phyloP scores from a whole-genome alignment of 2,113 vertebrate species.

The Origma solitaria region DNA sequence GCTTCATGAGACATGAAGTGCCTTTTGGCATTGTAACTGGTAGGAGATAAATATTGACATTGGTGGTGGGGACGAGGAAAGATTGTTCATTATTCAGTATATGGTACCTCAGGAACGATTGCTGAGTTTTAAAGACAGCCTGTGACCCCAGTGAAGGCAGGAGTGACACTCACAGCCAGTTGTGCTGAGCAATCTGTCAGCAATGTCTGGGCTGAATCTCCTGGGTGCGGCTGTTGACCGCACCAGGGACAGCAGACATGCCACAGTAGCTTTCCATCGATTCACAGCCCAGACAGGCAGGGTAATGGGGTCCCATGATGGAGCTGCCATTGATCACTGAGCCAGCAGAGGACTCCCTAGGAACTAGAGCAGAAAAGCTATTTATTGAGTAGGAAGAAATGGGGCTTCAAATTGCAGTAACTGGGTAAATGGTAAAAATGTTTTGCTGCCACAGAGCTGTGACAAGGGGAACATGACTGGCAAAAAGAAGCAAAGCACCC shows the following conservation, averaged over 20 bases:
- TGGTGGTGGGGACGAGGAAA: accelerated
- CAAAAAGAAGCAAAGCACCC: neutral
- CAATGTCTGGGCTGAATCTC: accelerated
- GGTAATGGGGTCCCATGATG: neutral
- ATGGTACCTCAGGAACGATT: neutral
- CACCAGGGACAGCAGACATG: neutral
- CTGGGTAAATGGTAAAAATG: neutral
- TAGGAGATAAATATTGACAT: neutral
- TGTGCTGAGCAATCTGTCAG: neutral
- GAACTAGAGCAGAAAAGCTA: neutral
- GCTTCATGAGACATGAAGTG: neutral
- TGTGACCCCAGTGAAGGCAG: neutral
- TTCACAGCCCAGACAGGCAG: neutral
- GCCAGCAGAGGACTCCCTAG: neutral
- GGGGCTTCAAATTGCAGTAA: neutral
- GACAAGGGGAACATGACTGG: neutral
- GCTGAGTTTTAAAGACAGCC: neutral
- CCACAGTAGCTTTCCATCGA: neutral
- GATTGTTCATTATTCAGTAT: neutral
- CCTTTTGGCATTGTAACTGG: neutral
- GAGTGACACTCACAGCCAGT: neutral
- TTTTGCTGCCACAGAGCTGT: neutral
- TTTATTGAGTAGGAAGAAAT: neutral
- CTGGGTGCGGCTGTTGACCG: accelerated
- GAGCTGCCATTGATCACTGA: neutral